Evolutionary conservation across 2,888 invertebrate species (phyloP).

Genomic region (Tetragnatha montana): DNA sequence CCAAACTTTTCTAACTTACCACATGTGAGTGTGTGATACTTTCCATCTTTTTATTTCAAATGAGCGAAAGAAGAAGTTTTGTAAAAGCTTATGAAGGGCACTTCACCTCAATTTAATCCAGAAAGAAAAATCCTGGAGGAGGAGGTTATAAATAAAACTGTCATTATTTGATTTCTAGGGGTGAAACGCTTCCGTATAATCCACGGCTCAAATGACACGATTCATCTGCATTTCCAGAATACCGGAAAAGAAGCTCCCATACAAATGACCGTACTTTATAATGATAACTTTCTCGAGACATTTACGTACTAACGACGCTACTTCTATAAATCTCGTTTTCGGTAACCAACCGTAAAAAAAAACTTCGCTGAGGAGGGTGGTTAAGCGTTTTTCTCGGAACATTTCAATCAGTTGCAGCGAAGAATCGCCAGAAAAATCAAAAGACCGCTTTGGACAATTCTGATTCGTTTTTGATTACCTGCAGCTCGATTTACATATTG

Average conservation of each 20-base stretch:
- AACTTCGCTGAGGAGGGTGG: neutral
- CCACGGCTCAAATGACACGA: neutral
- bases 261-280: neutral
- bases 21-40: no score
- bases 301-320: neutral
- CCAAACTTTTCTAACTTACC: no score
- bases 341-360: constrained; percentile 9
- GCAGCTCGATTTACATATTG: constrained; percentile 56
- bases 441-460: constrained; percentile 28
- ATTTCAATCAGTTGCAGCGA: constrained; percentile 33
- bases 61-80: no score
- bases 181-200: neutral
- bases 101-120: no score
- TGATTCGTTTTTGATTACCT: constrained; percentile 65
- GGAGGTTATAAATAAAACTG: no score
- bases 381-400: constrained; percentile 18
- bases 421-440: constrained; percentile 29
- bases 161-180: neutral
- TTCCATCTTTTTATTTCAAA: no score
- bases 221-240: neutral
- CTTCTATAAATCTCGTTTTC: constrained; percentile 16
- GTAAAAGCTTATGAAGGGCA: no score
- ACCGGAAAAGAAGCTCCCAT: neutral
- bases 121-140: no score
- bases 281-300: neutral